Percentiles rank a stretch among this genome's conserved stretches.
Conservation (phyloP, 2,888 invertebrate genomes). For the Seira ritae region DNA sequence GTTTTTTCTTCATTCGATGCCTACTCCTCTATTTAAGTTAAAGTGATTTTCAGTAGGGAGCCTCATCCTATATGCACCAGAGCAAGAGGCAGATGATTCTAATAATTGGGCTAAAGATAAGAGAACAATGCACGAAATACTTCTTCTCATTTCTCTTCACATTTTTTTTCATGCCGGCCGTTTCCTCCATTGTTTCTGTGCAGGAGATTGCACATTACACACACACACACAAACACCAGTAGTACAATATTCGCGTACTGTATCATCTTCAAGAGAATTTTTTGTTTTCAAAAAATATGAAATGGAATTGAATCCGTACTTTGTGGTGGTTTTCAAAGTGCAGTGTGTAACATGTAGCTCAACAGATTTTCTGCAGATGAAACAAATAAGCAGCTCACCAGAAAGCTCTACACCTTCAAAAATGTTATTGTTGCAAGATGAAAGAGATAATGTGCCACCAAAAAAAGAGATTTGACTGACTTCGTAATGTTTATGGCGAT, state of each 20-base stretch:
- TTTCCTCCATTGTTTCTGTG: constrained; percentile 8
- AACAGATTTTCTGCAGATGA: constrained; percentile 37
- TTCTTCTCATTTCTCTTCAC: constrained; percentile 20
- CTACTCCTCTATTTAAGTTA: neutral
- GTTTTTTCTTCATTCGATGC: neutral
- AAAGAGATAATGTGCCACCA: constrained; percentile 7
- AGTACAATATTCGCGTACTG: no score
- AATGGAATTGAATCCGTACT: neutral
- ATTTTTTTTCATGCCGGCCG: neutral
- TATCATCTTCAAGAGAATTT: no score
- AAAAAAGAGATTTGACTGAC: constrained; percentile 12
- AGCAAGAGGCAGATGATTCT: constrained; percentile 41
- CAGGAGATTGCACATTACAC: neutral
- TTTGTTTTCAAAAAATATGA: no score
- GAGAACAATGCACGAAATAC: constrained; percentile 54
- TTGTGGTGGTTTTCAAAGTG: neutral
- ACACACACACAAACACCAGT: neutral
- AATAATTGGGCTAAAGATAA: constrained; percentile 62
- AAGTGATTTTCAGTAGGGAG: neutral
- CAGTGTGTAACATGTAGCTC: neutral
- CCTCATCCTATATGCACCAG: constrained; percentile 10
- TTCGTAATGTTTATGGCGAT: constrained; percentile 16
- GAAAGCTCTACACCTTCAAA: constrained; percentile 17
- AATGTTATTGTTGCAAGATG: constrained; percentile 3
- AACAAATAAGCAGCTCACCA: constrained; percentile 60